Conservation (phyloP, 2,797 vertebrate genomes). For the Neosilurus hyrtlii region DNA sequence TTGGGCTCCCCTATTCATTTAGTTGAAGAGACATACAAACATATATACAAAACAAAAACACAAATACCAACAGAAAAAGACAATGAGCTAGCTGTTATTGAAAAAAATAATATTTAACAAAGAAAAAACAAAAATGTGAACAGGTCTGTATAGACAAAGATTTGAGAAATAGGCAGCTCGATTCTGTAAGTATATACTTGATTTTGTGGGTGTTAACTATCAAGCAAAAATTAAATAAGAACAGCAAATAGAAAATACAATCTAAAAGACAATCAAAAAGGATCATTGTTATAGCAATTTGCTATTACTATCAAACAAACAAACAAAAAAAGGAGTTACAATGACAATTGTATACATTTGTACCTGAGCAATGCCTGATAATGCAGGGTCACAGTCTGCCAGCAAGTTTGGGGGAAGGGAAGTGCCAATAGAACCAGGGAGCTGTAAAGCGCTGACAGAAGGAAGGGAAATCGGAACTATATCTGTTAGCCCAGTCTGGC, state of each 20-base stretch:
- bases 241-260: background rate
- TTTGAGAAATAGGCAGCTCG: conserved; percentile 14
- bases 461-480: conserved; percentile 68
- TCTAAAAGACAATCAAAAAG: conserved; percentile 19
- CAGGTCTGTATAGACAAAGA: background rate
- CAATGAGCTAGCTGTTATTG: conserved; percentile 45
- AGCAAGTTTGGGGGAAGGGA: conserved; percentile 72
- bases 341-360: conserved; percentile 55
- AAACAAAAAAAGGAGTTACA: background rate
- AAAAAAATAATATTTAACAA: conserved; percentile 23
- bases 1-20: conserved; percentile 66
- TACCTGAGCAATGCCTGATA: conserved; percentile 77
- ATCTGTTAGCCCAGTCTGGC: conserved; percentile 63
- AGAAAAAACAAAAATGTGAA: conserved; percentile 5
- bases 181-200: conserved; percentile 36
- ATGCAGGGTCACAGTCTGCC: conserved; percentile 77
- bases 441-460: conserved; percentile 67
- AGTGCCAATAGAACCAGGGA: conserved; percentile 74
- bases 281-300: background rate
- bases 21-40: conserved; percentile 46
- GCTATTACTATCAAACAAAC: background rate
- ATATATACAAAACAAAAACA: conserved; percentile 41
- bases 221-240: background rate
- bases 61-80: conserved; percentile 53
- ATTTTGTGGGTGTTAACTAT: conserved; percentile 34